A percentile compares a stretch with the other conserved stretches of the same genome.
phyloP scores from a whole-genome alignment of 2,113 vertebrate species.

The Pterocles orientalis region DNA sequence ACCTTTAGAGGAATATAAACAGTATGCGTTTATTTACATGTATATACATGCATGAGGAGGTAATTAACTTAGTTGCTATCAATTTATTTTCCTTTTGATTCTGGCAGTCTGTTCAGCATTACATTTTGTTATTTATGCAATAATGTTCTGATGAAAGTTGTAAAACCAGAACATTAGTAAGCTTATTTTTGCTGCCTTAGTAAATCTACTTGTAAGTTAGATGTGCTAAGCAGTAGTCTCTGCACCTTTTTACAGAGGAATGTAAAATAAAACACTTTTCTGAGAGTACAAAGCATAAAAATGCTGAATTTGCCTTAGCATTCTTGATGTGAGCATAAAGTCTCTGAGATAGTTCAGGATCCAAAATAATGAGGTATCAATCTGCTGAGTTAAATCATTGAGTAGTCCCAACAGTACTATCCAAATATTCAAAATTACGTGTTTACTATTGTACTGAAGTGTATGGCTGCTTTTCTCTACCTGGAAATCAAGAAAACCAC shows the following conservation, averaged over 20 bases:
- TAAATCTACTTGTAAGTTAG: not conserved
- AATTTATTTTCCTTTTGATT: slow-evolving; percentile 34
- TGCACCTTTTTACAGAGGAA: not conserved
- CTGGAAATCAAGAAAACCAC: not conserved
- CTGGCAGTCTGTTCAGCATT: not conserved
- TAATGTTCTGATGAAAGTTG: not conserved
- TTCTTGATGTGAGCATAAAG: not conserved
- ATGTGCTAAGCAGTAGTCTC: not conserved
- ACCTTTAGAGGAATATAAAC: not conserved
- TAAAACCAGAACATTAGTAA: not conserved
- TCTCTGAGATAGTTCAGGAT: not conserved
- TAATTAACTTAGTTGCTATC: not conserved
- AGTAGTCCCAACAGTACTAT: not conserved
- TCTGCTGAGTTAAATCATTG: not conserved
- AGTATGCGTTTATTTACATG: slow-evolving; percentile 19
- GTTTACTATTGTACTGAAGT: not conserved
- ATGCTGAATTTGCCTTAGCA: not conserved
- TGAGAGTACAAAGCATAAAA: not conserved
- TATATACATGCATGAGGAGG: not conserved
- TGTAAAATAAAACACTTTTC: not conserved
- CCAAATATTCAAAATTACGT: not conserved
- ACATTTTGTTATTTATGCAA: not conserved
- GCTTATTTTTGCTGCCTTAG: not conserved
- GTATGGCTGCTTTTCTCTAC: not conserved
- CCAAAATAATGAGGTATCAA: not conserved